These are phyloP conservation scores for Drosophila aff. DNA, from an alignment of 1,140 invertebrate species.

Conservation along the genomic window DNA sequence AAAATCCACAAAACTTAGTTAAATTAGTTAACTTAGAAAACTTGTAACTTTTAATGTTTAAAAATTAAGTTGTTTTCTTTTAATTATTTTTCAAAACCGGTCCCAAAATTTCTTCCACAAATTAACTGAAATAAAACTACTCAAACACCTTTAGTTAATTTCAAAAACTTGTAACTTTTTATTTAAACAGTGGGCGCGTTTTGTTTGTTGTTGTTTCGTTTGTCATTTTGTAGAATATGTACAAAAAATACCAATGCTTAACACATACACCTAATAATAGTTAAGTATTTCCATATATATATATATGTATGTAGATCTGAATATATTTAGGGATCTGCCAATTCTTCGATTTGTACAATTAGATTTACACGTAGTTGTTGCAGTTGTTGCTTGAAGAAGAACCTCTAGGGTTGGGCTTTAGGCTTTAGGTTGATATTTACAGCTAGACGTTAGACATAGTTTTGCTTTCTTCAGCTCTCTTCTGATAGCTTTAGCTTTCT, in stretches of 20 bases:
- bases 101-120: no score
- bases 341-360: constrained; percentile 67
- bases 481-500: not conserved
- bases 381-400: constrained; percentile 18
- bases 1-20: no score
- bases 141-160: constrained; percentile 39
- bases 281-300: constrained; percentile 45
- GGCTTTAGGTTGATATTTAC: constrained; percentile 42
- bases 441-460: constrained; percentile 39
- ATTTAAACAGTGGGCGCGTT: constrained; percentile 72
- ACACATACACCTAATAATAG: constrained; percentile 43
- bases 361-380: constrained; percentile 68
- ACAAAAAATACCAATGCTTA: constrained; percentile 79
- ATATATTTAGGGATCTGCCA: constrained; percentile 49
- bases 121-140: not conserved
- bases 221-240: constrained; percentile 52
- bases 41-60: no score
- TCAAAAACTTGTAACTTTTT: constrained; percentile 81
- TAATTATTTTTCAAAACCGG: no score
- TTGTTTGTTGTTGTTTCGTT: constrained; percentile 39
- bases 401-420: constrained; percentile 54
- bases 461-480: constrained; percentile 6
- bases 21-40: no score
- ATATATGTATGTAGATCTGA: constrained; percentile 31
- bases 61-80: no score